phyloP scores from a whole-genome alignment of 2,113 vertebrate genomes.

The Antidorcas marsupialis region DNA sequence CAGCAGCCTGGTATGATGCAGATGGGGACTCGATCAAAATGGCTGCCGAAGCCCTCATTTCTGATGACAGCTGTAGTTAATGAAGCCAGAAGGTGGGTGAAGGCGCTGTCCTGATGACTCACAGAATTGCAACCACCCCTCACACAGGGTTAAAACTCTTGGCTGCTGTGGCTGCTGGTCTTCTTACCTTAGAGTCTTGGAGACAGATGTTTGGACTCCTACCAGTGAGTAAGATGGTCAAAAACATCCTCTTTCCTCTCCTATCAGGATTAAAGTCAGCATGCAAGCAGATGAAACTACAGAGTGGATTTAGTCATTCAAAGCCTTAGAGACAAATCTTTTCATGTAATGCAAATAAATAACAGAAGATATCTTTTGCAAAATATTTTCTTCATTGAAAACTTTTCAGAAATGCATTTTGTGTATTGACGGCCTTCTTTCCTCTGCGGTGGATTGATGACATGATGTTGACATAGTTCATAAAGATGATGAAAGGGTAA shows the following conservation, averaged over 20 bases:
- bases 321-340: neutral
- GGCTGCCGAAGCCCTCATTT: neutral
- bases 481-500: neutral
- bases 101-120: neutral
- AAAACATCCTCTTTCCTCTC: neutral
- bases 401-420: neutral
- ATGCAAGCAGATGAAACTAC: neutral
- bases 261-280: neutral
- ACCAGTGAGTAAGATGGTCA: neutral
- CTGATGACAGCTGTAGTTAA: neutral
- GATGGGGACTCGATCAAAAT: neutral
- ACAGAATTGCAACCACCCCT: neutral
- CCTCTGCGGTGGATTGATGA: neutral
- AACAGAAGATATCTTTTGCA: neutral
- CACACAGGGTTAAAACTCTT: neutral
- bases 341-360: neutral
- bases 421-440: neutral
- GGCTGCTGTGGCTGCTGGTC: neutral
- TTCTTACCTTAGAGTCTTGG: neutral
- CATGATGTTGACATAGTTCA: neutral
- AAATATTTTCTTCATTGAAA: neutral
- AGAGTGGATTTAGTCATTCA: neutral
- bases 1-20: neutral
- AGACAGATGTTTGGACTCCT: neutral
- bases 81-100: neutral